Base-by-base conservation (phyloP, 2,113 vertebrate genomes). In the Cichladusa arquata region DNA sequence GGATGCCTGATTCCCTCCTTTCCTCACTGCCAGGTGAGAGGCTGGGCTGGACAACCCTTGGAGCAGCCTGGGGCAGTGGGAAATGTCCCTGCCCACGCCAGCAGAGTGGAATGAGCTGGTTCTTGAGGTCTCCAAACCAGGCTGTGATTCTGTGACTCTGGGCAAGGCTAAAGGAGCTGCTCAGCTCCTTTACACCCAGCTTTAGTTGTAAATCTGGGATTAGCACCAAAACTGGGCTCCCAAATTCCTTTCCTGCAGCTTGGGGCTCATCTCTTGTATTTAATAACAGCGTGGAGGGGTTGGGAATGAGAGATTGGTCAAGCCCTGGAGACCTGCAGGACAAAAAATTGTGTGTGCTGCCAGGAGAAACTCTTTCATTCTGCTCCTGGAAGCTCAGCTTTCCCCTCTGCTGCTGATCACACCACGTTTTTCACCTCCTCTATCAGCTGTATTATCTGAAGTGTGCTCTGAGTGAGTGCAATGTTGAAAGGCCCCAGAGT, bases 371-470 rank as follows among this genome's bases (percentile, higher is more conserved):
- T 0, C 58, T 78, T 48, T 38, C 3, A 0, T 56, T 64, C 33
- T 2, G 0, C 56, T 40, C 2, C 1, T 7, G 53, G 71, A 31
- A 91, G 72, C 78, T 84, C 61, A 44, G 65, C 60, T 54, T 57
- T 44, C 4, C 66, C 77, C 60, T 0, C 2, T 56, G 53, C 89
- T 92, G 77, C 88, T 85, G 83, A n/a, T 79, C 70, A 19, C 58
- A 33, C 56, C 26, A 3, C 36, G 20, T 38, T 14, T 47, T 50
- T 20, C 6, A 1, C 20, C 61, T 33, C 9, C 57, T 44, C 53
- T 80, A 92, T 94, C 94, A 90, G 85, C 85, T 48, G 25, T 7
- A 4, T 80, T 93, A 92, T 91, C 92, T 93, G 86, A 58, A 94
- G 93, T 57, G 82, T 6, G 15, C 69, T 53, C 53, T 17, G 67